These are phyloP conservation scores for Prionailurus bengalensis DNA, from an alignment of 2,113 vertebrate species.

Conservation along the genomic window DNA sequence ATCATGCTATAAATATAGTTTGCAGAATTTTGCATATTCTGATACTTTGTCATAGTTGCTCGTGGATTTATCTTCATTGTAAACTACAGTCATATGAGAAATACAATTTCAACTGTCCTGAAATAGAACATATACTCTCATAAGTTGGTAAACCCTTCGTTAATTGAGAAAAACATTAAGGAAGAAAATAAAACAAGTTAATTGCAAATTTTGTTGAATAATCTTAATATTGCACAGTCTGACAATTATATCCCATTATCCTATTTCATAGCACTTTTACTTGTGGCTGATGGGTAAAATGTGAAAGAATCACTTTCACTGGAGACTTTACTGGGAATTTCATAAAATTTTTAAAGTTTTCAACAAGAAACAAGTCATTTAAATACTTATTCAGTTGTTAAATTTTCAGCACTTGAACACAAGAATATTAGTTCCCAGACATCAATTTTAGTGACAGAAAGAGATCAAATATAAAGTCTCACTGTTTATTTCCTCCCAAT, in stretches of 20 bases:
- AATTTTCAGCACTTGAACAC: background rate
- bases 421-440: background rate
- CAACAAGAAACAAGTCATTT: background rate
- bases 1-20: background rate
- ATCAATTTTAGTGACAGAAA: background rate
- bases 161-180: slow-evolving; percentile 10
- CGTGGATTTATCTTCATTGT: slow-evolving; percentile 38
- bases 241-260: background rate
- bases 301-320: background rate
- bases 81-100: slow-evolving; percentile 20
- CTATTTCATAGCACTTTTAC: background rate
- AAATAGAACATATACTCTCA: slow-evolving; percentile 22
- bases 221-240: background rate
- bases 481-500: background rate
- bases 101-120: slow-evolving; percentile 35
- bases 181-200: background rate
- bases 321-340: background rate
- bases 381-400: background rate
- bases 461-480: background rate
- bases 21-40: background rate
- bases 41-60: background rate
- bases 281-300: background rate
- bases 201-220: slow-evolving; percentile 21
- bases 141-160: slow-evolving; percentile 31
- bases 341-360: background rate